Conservation (phyloP, 2,888 invertebrate genomes). For the Erebia aethiops region DNA sequence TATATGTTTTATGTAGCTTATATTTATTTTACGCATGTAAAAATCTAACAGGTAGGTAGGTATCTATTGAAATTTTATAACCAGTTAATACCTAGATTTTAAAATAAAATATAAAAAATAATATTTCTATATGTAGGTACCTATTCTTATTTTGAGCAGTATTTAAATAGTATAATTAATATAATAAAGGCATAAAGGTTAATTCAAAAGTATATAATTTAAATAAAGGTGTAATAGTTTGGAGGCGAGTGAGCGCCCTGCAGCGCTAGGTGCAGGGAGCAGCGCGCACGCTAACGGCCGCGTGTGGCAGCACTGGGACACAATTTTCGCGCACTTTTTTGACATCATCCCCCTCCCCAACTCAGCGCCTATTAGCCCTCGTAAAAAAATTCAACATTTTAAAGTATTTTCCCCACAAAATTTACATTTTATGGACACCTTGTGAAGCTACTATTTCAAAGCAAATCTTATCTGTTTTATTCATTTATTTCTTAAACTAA, state of each 20-base stretch:
- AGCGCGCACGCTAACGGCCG: conserved; percentile 62
- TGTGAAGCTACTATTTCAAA: conserved; percentile 12
- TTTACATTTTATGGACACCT: conserved; percentile 54
- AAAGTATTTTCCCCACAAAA: conserved; percentile 56
- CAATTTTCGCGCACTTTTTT: conserved; percentile 65
- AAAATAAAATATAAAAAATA: too few species aligned
- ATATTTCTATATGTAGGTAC: neutral
- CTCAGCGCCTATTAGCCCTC: conserved; percentile 77
- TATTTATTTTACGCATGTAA: neutral
- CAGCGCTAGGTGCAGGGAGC: conserved; percentile 35
- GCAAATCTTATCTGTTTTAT: conserved; percentile 4
- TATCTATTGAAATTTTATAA: neutral
- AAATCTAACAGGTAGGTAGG: neutral
- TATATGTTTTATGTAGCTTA: neutral
- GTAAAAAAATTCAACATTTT: conserved; percentile 69
- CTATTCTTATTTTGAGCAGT: neutral
- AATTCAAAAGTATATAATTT: neutral
- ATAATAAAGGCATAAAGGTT: neutral
- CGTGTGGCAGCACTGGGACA: conserved; percentile 70
- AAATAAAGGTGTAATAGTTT: conserved; percentile 22
- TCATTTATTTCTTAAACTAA: conserved; percentile 11
- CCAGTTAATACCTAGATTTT: too few species aligned
- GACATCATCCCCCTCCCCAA: conserved; percentile 61
- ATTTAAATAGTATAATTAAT: conserved; percentile 3
- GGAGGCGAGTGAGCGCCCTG: conserved; percentile 27